Percentiles rank a stretch among this genome's conserved stretches.
Conservation (phyloP, 2,797 vertebrate genomes). For the Platyrinchus mystaceus region DNA sequence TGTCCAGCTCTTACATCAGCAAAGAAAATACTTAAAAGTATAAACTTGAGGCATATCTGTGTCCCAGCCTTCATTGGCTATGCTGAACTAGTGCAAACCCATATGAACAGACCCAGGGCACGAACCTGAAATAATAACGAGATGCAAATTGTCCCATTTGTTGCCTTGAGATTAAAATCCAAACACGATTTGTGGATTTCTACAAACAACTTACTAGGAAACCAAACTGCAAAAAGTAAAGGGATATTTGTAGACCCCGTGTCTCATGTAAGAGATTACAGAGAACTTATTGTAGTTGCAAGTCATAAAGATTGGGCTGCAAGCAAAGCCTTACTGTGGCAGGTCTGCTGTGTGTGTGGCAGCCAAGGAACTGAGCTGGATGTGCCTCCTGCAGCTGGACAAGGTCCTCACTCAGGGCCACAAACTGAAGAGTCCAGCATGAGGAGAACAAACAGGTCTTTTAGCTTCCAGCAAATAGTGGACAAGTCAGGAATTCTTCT, state of each 20-base stretch:
- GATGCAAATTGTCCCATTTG: no score
- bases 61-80: no score
- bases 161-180: no score
- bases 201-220: background rate
- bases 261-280: background rate
- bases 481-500: background rate
- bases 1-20: background rate
- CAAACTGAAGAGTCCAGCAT: fast-evolving
- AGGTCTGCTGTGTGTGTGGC: background rate
- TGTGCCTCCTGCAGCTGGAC: fast-evolving
- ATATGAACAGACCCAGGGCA: no score
- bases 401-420: background rate
- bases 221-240: background rate
- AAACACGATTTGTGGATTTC: background rate
- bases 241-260: background rate
- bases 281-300: background rate
- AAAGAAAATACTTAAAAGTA: background rate
- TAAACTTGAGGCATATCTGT: background rate
- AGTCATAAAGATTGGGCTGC: background rate
- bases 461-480: background rate
- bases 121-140: no score
- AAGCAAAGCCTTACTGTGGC: background rate
- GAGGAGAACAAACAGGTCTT: background rate
- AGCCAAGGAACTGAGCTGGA: background rate
- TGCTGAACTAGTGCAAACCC: no score